phyloP scores from a whole-genome alignment of 2,797 vertebrate species.

The Cichlasoma orientale region DNA sequence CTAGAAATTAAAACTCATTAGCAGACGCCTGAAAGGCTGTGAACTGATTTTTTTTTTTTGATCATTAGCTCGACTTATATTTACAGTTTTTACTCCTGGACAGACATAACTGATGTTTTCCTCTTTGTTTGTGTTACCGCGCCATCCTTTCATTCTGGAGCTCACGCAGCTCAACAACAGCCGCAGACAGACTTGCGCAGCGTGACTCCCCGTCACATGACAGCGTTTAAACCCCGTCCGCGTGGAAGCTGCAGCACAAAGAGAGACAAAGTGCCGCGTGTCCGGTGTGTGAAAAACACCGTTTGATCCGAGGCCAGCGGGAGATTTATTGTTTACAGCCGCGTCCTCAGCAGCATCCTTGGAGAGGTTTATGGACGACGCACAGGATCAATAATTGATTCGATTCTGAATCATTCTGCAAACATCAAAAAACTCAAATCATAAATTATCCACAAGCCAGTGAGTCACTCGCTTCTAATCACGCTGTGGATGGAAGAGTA shows the following conservation, averaged over 20 bases:
- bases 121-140: neutral
- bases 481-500: neutral
- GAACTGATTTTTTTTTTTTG: neutral
- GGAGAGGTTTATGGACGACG: neutral
- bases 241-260: neutral
- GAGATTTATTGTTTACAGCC: neutral
- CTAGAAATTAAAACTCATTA: neutral
- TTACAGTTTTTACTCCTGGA: neutral
- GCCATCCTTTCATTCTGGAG: too few species aligned
- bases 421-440: conserved; percentile 8
- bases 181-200: neutral
- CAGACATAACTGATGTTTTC: neutral
- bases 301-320: neutral
- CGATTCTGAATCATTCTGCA: conserved; percentile 7
- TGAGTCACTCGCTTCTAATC: neutral
- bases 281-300: neutral
- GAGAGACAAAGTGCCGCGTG: neutral
- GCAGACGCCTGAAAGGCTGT: neutral
- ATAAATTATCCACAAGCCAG: conserved; percentile 14
- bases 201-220: conserved; percentile 5
- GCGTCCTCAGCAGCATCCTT: neutral
- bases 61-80: neutral
- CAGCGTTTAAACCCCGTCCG: neutral
- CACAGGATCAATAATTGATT: conserved; percentile 15
- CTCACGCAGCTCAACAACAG: neutral